Conservation (phyloP, 2,797 vertebrate genomes). For the Podargus strigoides region DNA sequence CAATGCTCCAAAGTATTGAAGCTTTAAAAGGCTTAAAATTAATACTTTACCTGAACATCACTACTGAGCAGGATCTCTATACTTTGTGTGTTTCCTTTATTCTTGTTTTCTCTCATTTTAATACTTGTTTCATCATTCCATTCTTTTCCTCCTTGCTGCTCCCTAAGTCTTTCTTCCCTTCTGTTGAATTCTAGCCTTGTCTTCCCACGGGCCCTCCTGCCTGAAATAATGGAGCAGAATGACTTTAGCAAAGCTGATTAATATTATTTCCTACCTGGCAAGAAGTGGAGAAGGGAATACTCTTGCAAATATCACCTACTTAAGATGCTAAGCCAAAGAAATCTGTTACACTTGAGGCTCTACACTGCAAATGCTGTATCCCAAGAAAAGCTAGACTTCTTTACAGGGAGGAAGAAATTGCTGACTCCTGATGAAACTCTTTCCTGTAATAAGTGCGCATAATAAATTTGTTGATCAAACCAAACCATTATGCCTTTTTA, state of each 20-base stretch:
- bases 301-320: constrained; percentile 39
- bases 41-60: not conserved
- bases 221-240: constrained; percentile 12
- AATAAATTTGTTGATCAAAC: too few species aligned
- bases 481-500: too few species aligned
- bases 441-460: too few species aligned
- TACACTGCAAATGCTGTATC: not conserved
- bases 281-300: constrained; percentile 17
- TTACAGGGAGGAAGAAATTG: not conserved
- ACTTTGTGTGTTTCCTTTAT: not conserved
- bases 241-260: constrained; percentile 44
- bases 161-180: not conserved
- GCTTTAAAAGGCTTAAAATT: not conserved
- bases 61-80: not conserved
- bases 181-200: not conserved
- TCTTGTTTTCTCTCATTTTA: not conserved
- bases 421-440: not conserved
- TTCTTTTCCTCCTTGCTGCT: not conserved
- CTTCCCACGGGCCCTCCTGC: not conserved
- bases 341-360: constrained; percentile 28
- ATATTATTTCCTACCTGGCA: constrained; percentile 30
- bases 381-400: not conserved
- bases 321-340: constrained; percentile 44
- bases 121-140: not conserved
- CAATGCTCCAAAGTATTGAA: not conserved